These are phyloP conservation scores for Pseudois nayaur DNA, from an alignment of 2,113 vertebrate genomes.

Conservation along the genomic window DNA sequence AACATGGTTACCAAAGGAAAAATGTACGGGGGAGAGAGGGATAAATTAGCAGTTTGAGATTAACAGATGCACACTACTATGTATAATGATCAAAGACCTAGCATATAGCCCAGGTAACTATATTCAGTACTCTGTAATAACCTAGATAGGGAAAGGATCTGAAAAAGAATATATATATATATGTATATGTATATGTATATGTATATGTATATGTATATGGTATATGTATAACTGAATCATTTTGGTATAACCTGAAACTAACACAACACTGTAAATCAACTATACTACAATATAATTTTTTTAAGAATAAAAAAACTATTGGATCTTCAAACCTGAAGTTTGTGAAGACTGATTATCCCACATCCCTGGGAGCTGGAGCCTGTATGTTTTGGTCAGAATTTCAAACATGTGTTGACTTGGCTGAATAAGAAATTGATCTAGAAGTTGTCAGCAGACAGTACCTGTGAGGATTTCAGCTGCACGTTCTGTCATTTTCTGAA, in stretches of 20 bases:
- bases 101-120: background rate
- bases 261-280: background rate
- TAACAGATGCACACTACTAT: background rate
- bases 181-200: background rate
- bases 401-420: background rate
- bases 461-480: conserved; percentile 85
- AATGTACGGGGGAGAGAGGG: background rate
- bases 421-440: background rate
- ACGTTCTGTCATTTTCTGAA: conserved; percentile 81
- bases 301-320: background rate
- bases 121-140: background rate
- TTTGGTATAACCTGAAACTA: background rate
- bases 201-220: background rate
- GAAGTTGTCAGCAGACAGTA: conserved; percentile 63
- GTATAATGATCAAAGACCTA: background rate
- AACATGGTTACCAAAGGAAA: background rate
- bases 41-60: background rate
- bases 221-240: background rate
- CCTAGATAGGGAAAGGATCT: background rate
- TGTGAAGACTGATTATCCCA: background rate
- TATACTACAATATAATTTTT: background rate
- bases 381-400: background rate
- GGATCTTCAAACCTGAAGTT: background rate
- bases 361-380: background rate
- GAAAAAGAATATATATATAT: background rate